Evolutionary conservation across 1,140 invertebrate genomes (phyloP), one percentile per base, ranked within the genome.

Genomic region (Drosophila pallidifrons): DNA sequence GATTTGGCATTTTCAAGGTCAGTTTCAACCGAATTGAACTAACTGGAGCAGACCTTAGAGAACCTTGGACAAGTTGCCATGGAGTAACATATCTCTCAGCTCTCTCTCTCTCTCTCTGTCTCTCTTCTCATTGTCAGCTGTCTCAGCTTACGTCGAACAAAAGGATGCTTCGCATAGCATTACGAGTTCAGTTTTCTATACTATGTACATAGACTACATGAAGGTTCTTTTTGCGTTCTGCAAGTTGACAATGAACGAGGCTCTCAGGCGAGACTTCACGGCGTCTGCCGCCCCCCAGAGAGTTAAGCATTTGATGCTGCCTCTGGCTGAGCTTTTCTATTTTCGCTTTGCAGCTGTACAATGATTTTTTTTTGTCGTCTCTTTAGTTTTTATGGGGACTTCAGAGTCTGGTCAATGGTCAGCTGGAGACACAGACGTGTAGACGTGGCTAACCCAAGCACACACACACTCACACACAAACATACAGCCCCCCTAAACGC

Each of bases 361-460:
- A 25, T 25, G 20, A 25, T 25, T 4, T 25, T 25, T 25, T 25
- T 25, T 16, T 15, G 20, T 0, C 20, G 20, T 25, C 20, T 25
- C 20, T 70, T 58, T 79, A 32, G 54, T 46, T 61, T 60, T 70
- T 76, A 82, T 66, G 66, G 68, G 67, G 71, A 72, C 65, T 55
- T 59, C 46, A 70, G 67, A 77, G 68, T 68, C 59, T 87, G 82
- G 82, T 87, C 82, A 86, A 87, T 87, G 82, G 82, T 86, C 82
- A 87, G 79, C 67, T 41, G 35, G 35, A 38, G 35, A 38, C 35
- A 38, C 35, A 38, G 35, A 11, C 35, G 35, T 38, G 60, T 55
- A 63, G 52, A 61, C 41, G 66, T 70, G 57, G 49, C 72, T 54
- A 15, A 10, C 28, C 63, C 15, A 38, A 8, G 10, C 35, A 38